Evolutionary conservation across 2,113 vertebrate genomes (phyloP).

Genomic region (Pleuronectes platessa): DNA sequence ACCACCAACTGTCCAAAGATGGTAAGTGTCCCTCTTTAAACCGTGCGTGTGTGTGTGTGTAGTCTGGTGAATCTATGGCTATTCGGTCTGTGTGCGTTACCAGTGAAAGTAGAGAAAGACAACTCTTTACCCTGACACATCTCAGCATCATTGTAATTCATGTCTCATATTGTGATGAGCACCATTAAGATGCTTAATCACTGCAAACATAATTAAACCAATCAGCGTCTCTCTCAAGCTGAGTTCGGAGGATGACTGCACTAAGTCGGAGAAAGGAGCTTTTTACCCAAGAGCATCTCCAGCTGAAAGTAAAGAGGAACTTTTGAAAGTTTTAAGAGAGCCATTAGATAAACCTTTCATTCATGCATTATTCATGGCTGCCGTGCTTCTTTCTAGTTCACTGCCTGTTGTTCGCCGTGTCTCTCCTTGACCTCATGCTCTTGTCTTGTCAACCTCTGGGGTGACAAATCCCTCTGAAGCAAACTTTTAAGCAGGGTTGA

Average conservation of each 20-base stretch:
- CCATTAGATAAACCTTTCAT: constrained; percentile 65
- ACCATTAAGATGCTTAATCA: constrained; percentile 70
- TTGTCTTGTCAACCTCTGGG: constrained; percentile 55
- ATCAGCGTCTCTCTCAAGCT: constrained; percentile 62
- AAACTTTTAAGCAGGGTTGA: constrained; percentile 40
- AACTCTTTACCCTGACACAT: neutral
- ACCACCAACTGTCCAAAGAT: constrained; percentile 56
- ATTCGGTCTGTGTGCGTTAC: neutral
- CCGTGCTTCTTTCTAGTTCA: constrained; percentile 60
- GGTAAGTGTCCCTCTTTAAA: constrained; percentile 66
- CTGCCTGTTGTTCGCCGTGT: constrained; percentile 49
- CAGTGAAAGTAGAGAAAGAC: neutral
- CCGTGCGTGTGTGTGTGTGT: neutral
- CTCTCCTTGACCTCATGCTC: constrained; percentile 51
- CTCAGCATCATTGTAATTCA: constrained; percentile 58
- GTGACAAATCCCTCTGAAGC: constrained; percentile 44
- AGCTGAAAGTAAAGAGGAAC: constrained; percentile 52
- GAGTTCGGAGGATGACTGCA: constrained; percentile 40
- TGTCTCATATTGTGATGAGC: constrained; percentile 54
- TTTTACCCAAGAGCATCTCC: constrained; percentile 28
- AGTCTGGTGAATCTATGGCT: neutral
- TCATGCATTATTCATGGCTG: constrained; percentile 75
- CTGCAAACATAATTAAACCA: constrained; percentile 76
- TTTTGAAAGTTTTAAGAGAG: constrained; percentile 68
- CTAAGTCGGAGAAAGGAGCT: neutral